Percentiles rank a stretch among this genome's conserved stretches.
phyloP scores from a whole-genome alignment of 2,888 invertebrate species.

The Linhomoeus sp. region DNA sequence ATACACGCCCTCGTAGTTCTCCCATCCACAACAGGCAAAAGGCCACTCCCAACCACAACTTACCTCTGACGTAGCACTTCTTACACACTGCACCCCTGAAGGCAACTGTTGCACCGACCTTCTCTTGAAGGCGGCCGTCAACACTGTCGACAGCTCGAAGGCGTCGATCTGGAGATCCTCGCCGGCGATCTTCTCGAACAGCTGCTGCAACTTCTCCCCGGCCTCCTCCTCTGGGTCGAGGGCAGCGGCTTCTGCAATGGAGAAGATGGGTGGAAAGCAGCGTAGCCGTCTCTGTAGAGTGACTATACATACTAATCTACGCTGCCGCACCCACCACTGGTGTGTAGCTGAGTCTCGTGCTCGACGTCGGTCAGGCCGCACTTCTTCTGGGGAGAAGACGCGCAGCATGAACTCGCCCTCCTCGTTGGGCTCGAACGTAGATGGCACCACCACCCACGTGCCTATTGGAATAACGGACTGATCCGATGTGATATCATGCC shows the following conservation, averaged over 20 bases:
- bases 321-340: too few species aligned
- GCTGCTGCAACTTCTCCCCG: slow-evolving; percentile 42
- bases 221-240: slow-evolving; percentile 18
- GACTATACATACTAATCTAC: too few species aligned
- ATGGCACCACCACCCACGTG: slow-evolving; percentile 79
- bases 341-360: too few species aligned
- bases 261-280: too few species aligned
- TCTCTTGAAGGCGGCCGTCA: slow-evolving; percentile 68
- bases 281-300: too few species aligned
- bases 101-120: too few species aligned
- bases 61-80: too few species aligned
- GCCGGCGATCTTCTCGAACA: slow-evolving; percentile 69
- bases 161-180: slow-evolving; percentile 78
- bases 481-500: too few species aligned
- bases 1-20: too few species aligned
- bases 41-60: too few species aligned
- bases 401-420: slow-evolving; percentile 80
- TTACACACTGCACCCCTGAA: too few species aligned
- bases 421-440: slow-evolving; percentile 84
- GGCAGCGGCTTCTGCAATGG: slow-evolving; percentile 10
- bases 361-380: neutral
- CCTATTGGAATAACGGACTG: slow-evolving; percentile 79
- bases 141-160: slow-evolving; percentile 70
- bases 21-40: too few species aligned
- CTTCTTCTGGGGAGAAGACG: slow-evolving; percentile 45